Evolutionary conservation across 2,888 invertebrate species (phyloP).

Genomic region (Meloe dianella): DNA sequence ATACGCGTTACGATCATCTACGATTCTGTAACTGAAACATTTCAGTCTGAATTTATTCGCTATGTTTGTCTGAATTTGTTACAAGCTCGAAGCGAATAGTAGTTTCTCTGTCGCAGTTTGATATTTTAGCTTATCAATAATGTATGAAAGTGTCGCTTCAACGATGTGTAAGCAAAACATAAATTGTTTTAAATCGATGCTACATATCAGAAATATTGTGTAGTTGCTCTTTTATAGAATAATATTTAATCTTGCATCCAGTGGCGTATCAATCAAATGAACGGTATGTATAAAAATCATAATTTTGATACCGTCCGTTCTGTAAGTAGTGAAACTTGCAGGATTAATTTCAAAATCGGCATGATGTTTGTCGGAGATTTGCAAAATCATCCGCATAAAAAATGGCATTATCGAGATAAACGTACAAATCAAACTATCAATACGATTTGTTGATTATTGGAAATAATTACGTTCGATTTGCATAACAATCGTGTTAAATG

Average conservation of each 20-base stretch:
- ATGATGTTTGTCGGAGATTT: too few species aligned
- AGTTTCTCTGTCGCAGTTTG: conserved; percentile 30
- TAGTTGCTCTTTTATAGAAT: neutral
- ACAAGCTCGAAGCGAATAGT: conserved; percentile 39
- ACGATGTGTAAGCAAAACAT: conserved; percentile 44
- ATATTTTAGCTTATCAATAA: conserved; percentile 41
- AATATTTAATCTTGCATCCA: neutral
- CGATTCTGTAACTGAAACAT: neutral
- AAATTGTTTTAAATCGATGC: conserved; percentile 41
- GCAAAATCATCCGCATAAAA: too few species aligned
- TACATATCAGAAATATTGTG: conserved; percentile 27
- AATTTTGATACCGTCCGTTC: too few species aligned
- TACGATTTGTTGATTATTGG: neutral
- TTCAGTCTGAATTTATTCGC: conserved; percentile 35
- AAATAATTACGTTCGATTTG: conserved; percentile 17
- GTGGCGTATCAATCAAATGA: too few species aligned
- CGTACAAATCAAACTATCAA: neutral
- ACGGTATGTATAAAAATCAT: too few species aligned
- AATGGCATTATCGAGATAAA: too few species aligned
- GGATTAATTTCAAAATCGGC: too few species aligned
- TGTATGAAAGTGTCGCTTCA: conserved; percentile 38
- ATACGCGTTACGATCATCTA: neutral
- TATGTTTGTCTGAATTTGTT: conserved; percentile 50
- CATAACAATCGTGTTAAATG: conserved; percentile 11
- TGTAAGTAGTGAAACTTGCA: too few species aligned